Conservation (phyloP, 2,113 vertebrate genomes). For the Clarias macrocephalus region DNA sequence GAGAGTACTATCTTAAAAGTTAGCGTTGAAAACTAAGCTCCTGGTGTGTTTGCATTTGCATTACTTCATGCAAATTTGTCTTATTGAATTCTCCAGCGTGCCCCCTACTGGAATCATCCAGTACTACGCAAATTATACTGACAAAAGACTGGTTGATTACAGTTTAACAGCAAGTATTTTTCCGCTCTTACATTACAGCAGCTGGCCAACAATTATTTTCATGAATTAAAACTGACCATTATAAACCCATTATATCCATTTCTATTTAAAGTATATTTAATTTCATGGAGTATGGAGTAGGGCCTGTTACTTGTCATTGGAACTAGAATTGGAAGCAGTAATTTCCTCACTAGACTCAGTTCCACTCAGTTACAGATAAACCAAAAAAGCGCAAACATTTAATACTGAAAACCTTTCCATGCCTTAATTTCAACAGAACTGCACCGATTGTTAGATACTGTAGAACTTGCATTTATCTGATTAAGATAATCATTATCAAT, state of each 20-base stretch:
- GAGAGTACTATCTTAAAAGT: too few species aligned
- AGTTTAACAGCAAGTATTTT: neutral
- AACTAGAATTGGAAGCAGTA: neutral
- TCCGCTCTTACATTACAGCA: neutral
- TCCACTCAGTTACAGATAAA: neutral
- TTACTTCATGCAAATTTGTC: too few species aligned
- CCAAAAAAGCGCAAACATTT: neutral
- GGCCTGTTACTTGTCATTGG: neutral
- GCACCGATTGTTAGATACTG: neutral
- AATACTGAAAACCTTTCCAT: too few species aligned
- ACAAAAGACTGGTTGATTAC: too few species aligned
- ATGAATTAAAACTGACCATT: neutral
- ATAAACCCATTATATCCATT: neutral
- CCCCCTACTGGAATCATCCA: too few species aligned
- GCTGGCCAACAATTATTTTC: neutral
- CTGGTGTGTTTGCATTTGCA: too few species aligned
- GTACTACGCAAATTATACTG: too few species aligned
- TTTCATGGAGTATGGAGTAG: neutral
- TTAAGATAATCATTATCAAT: neutral
- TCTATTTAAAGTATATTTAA: neutral
- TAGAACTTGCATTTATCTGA: neutral
- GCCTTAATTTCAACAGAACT: neutral
- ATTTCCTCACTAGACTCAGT: neutral
- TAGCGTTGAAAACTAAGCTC: too few species aligned
- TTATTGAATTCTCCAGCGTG: too few species aligned